Evolutionary conservation across 2,888 invertebrate genomes (phyloP).

Genomic region (Acanthacorydalis orientalis): DNA sequence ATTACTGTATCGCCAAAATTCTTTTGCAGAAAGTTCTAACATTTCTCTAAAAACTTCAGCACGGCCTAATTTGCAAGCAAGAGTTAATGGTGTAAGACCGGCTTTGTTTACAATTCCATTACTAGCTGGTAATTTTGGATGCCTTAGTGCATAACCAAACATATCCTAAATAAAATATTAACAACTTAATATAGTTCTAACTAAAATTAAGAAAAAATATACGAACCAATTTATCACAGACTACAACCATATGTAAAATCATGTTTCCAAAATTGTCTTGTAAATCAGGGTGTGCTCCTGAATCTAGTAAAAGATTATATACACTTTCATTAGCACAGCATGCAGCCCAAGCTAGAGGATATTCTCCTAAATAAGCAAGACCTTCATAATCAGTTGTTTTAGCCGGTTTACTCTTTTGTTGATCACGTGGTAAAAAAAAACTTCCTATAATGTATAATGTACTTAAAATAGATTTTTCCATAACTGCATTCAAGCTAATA

Average conservation of each 20-base stretch:
- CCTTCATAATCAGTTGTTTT: slow-evolving; percentile 90
- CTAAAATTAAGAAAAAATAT: background rate
- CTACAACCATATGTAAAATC: slow-evolving; percentile 98
- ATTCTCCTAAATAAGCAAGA: slow-evolving; percentile 92
- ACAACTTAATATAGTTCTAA: slow-evolving; percentile 5
- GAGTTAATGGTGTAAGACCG: slow-evolving; percentile 85
- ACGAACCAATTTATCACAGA: slow-evolving; percentile 84
- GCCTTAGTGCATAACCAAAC: slow-evolving; percentile 94
- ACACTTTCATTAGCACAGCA: slow-evolving; percentile 95
- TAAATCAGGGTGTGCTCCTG: slow-evolving; percentile 87
- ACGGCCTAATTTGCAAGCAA: slow-evolving; percentile 91
- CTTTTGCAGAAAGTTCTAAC: slow-evolving; percentile 85
- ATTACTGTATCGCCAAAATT: slow-evolving; percentile 98
- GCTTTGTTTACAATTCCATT: slow-evolving; percentile 78
- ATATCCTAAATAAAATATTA: slow-evolving; percentile 55
- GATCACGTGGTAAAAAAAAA: slow-evolving; percentile 91
- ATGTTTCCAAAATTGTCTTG: slow-evolving; percentile 96
- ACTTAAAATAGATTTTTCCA: too few species aligned
- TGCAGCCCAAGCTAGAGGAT: slow-evolving; percentile 93
- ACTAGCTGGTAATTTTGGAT: slow-evolving; percentile 84
- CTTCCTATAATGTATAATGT: slow-evolving; percentile 37
- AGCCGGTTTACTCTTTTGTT: slow-evolving; percentile 61
- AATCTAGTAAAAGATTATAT: slow-evolving; percentile 84
- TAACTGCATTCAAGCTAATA: too few species aligned
- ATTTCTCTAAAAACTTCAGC: slow-evolving; percentile 95